phyloP scores from a whole-genome alignment of 2,113 vertebrate species.

The Oreamnos americanus region DNA sequence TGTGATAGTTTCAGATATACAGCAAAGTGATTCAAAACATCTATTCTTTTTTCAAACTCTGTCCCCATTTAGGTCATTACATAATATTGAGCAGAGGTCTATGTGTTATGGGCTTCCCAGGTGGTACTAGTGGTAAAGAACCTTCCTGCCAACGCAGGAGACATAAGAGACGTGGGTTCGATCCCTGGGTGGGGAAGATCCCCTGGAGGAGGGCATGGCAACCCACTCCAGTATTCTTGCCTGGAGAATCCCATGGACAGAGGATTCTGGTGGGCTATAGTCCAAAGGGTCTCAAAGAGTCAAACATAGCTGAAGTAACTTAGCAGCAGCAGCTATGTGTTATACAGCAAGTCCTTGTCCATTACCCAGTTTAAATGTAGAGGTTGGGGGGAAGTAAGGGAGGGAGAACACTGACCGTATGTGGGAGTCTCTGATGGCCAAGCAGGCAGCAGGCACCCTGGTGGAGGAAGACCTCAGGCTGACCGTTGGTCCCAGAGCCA shows the following conservation, averaged over 20 bases:
- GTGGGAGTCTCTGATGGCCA: not conserved
- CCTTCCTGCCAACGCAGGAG: not conserved
- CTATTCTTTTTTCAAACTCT: not conserved
- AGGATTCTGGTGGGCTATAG: not conserved
- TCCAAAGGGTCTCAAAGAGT: not conserved
- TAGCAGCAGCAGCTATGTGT: not conserved
- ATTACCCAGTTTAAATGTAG: not conserved
- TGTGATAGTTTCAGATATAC: not conserved
- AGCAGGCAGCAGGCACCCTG: not conserved
- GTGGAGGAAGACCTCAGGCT: not conserved
- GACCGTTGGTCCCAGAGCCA: not conserved
- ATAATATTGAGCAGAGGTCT: not conserved
- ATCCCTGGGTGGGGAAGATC: not conserved
- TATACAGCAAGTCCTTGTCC: not conserved
- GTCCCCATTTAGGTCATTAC: not conserved
- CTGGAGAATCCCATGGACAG: not conserved
- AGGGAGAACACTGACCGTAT: accelerated
- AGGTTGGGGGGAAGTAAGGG: not conserved
- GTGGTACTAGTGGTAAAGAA: not conserved
- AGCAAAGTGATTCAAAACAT: not conserved
- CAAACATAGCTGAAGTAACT: not conserved
- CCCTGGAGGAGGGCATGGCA: not conserved
- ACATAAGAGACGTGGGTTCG: not conserved
- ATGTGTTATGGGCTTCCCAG: not conserved
- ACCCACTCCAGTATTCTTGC: not conserved